Percentiles rank a stretch among this genome's conserved stretches.
Evolutionary conservation across 2,113 vertebrate species (phyloP).

Genomic region (Illadopsis cleaveri): DNA sequence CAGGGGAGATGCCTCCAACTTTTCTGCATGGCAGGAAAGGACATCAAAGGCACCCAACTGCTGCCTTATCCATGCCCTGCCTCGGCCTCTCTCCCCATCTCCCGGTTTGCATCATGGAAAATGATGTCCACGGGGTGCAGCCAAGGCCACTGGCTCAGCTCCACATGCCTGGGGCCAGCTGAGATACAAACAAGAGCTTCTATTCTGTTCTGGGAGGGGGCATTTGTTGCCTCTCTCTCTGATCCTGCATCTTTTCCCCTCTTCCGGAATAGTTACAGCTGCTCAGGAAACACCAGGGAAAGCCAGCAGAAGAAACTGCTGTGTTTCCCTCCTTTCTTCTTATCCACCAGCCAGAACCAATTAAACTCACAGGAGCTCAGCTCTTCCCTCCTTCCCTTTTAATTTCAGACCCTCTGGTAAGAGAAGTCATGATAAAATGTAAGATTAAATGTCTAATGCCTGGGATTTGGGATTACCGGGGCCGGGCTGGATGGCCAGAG

Average conservation of each 20-base stretch:
- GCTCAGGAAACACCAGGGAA: background rate
- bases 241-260: background rate
- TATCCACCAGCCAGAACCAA: background rate
- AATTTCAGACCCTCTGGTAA: constrained; percentile 17
- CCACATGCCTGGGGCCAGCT: background rate
- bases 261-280: background rate
- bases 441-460: constrained; percentile 48
- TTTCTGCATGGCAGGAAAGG: background rate
- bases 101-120: constrained; percentile 48
- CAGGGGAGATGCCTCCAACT: background rate
- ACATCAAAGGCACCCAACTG: background rate
- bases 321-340: background rate
- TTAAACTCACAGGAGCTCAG: background rate
- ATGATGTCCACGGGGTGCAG: background rate
- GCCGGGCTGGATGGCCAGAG: background rate
- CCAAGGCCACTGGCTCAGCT: background rate
- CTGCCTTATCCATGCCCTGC: accelerated
- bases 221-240: background rate
- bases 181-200: accelerated
- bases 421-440: constrained; percentile 2
- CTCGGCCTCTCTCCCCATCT: background rate
- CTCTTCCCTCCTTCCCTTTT: background rate
- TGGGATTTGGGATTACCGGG: background rate
- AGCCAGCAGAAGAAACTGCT: background rate
- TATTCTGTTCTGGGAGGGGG: background rate